Evolutionary conservation across 2,888 invertebrate genomes (phyloP).

Genomic region (Venustoraphidia nigricollis): DNA sequence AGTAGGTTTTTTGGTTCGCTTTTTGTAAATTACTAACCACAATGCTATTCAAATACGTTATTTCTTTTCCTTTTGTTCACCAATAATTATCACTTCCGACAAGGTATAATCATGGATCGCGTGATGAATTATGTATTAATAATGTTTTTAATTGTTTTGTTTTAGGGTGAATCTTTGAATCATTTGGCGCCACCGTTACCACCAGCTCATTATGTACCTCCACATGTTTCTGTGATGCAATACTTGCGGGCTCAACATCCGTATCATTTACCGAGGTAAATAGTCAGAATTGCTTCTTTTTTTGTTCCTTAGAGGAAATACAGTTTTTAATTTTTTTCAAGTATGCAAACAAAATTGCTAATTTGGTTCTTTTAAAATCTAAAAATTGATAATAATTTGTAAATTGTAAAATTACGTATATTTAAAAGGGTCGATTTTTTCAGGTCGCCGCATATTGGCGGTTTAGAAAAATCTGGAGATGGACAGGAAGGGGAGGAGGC

Average conservation of each 20-base stretch:
- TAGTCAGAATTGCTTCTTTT: neutral
- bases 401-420: no score
- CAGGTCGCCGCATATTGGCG: slow-evolving; percentile 37
- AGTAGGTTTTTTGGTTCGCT: no score
- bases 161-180: slow-evolving; percentile 38
- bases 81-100: no score
- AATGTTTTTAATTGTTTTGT: slow-evolving; percentile 13
- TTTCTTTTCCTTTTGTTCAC: no score
- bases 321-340: neutral
- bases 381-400: no score
- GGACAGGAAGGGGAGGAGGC: slow-evolving; percentile 31
- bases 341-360: neutral
- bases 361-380: no score
- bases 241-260: slow-evolving; percentile 33
- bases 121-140: neutral
- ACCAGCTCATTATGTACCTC: slow-evolving; percentile 36
- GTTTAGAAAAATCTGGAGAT: slow-evolving; percentile 43
- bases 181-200: slow-evolving; percentile 31
- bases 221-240: slow-evolving; percentile 34
- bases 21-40: no score
- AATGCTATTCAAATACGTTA: no score
- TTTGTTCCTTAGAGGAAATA: no score
- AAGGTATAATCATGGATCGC: neutral
- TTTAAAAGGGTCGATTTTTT: neutral
- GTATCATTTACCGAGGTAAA: slow-evolving; percentile 24